These are phyloP conservation scores for Euwallacea fornicatus DNA, from an alignment of 1,140 invertebrate species.

Conservation along the genomic window DNA sequence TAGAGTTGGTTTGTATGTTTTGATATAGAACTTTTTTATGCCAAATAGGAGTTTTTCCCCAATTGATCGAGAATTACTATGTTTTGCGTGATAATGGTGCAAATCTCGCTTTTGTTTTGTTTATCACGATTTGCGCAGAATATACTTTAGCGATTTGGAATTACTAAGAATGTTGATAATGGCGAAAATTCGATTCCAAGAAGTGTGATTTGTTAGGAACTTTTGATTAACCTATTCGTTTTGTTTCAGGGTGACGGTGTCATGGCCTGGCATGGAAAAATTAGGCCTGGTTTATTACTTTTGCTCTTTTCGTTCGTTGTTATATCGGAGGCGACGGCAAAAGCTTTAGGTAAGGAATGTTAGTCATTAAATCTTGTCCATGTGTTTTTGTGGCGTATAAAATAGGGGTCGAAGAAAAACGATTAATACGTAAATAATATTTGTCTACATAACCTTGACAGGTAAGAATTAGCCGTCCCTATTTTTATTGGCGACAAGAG, in stretches of 20 bases:
- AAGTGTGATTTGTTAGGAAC: too few relatives aligned
- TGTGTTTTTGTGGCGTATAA: neutral
- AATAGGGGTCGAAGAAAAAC: neutral
- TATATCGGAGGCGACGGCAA: slow-evolving; percentile 49
- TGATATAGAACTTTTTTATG: slow-evolving; percentile 29
- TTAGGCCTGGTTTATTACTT: slow-evolving; percentile 50
- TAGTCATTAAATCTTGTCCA: neutral
- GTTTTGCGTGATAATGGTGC: slow-evolving; percentile 30
- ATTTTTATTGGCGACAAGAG: neutral
- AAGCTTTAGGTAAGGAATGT: slow-evolving; percentile 46
- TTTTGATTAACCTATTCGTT: neutral
- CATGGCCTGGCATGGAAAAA: slow-evolving; percentile 52
- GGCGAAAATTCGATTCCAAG: too few relatives aligned
- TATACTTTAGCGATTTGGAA: too few relatives aligned
- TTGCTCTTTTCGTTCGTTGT: slow-evolving; percentile 50
- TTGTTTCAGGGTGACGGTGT: slow-evolving; percentile 51
- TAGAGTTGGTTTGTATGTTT: slow-evolving; percentile 26
- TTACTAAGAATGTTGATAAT: too few relatives aligned
- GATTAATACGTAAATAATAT: neutral
- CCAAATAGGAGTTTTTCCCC: slow-evolving; percentile 15
- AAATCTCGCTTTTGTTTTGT: slow-evolving; percentile 3
- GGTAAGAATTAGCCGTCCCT: neutral
- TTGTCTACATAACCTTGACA: neutral
- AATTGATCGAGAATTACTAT: slow-evolving; percentile 20
- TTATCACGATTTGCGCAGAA: too few relatives aligned